These are phyloP conservation scores for Plotosus lineatus DNA, from an alignment of 2,113 vertebrate species.

Conservation along the genomic window DNA sequence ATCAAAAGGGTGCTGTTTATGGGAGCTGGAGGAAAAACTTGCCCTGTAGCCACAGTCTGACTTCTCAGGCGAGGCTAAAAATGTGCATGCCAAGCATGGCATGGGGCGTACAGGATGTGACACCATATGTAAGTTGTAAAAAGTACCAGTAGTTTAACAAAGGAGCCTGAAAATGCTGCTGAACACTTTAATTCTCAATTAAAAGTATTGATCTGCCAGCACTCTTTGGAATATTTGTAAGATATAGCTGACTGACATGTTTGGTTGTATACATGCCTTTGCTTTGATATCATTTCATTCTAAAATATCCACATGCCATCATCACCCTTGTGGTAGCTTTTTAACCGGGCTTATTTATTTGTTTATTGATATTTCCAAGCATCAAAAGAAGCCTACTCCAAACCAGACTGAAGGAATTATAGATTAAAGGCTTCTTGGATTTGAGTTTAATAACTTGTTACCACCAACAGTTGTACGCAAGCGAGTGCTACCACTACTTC, in stretches of 20 bases:
- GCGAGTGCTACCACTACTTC: constrained; percentile 17
- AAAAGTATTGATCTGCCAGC: not conserved
- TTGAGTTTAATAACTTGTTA: constrained; percentile 61
- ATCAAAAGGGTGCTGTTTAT: constrained; percentile 4
- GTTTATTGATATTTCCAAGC: constrained; percentile 34
- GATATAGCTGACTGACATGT: not conserved
- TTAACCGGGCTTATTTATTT: not conserved
- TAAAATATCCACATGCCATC: not conserved
- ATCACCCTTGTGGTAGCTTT: constrained; percentile 10
- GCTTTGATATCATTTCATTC: not conserved
- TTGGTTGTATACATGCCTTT: not conserved
- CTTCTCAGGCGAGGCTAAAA: not conserved
- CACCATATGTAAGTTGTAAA: not conserved
- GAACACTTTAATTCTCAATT: not conserved
- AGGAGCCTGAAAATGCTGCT: not conserved
- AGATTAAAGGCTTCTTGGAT: constrained; percentile 65
- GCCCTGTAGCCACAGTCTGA: not conserved
- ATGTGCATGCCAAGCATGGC: not conserved
- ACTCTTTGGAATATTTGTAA: not conserved
- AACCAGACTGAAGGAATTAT: constrained; percentile 66
- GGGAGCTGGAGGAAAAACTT: constrained; percentile 10
- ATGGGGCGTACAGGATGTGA: not conserved
- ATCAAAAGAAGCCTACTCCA: constrained; percentile 35
- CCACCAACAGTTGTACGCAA: constrained; percentile 49
- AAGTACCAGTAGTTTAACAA: not conserved